A percentile compares a stretch with the other conserved stretches of the same genome.
Evolutionary conservation across 2,888 invertebrate species (phyloP).

Genomic region (Caenorhabditis doughertyi): DNA sequence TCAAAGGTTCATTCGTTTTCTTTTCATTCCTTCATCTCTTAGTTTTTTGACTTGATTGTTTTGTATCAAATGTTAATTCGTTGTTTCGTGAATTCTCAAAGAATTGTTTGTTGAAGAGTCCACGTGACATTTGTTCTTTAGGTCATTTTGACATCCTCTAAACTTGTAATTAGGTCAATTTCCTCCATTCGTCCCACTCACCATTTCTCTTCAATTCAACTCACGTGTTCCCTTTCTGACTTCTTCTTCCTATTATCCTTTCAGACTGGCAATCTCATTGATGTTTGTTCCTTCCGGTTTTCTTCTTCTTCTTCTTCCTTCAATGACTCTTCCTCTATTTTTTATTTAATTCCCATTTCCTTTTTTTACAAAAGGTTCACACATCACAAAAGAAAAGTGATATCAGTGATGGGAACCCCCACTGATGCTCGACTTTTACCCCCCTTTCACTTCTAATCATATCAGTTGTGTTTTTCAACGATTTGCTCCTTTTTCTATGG

Average conservation of each 20-base stretch:
- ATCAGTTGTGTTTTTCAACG: conserved; percentile 33
- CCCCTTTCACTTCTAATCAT: not conserved
- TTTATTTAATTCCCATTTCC: not conserved
- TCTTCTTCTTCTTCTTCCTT: not conserved
- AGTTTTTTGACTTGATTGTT: not conserved
- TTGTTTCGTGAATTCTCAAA: not conserved
- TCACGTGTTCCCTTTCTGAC: conserved; percentile 40
- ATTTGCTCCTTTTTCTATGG: conserved; percentile 15
- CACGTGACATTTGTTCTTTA: conserved; percentile 12
- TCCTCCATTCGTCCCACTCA: not conserved
- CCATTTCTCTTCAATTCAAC: not conserved
- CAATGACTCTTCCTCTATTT: conserved; percentile 1
- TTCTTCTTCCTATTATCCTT: conserved; percentile 9
- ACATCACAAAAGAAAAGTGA: conserved; percentile 31
- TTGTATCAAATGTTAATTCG: not conserved
- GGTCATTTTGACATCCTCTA: not conserved
- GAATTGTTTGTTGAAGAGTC: not conserved
- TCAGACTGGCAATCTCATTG: conserved; percentile 19
- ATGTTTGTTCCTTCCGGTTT: conserved; percentile 26
- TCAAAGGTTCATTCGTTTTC: too few species aligned
- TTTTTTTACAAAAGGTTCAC: conserved; percentile 46
- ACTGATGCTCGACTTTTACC: conserved; percentile 21
- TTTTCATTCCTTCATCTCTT: too few species aligned
- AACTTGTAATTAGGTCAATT: conserved; percentile 34
- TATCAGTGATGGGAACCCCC: conserved; percentile 29